These are phyloP conservation scores for Lasius fuliginosus DNA, from an alignment of 2,888 invertebrate species.

Conservation along the genomic window DNA sequence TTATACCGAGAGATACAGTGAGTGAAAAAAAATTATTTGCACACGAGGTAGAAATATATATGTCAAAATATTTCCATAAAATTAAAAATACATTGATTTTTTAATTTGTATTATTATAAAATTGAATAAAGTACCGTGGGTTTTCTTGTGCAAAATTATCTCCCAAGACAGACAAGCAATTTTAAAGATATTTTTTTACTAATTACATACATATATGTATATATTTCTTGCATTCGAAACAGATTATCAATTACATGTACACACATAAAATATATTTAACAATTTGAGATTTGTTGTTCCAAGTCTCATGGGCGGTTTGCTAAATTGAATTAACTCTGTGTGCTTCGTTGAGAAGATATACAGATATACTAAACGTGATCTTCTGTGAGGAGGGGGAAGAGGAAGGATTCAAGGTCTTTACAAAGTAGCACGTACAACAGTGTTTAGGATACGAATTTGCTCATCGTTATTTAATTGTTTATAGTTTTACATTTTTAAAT, in stretches of 20 bases:
- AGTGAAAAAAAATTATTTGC: neutral
- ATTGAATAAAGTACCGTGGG: neutral
- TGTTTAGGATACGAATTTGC: neutral
- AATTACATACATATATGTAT: neutral
- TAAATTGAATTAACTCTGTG: constrained; percentile 18
- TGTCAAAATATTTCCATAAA: neutral
- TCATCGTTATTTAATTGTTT: neutral
- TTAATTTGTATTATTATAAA: neutral
- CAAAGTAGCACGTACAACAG: neutral
- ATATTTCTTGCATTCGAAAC: neutral
- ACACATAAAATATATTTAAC: neutral
- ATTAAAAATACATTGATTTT: neutral
- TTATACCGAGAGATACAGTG: neutral
- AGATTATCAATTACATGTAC: neutral
- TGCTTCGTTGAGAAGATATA: neutral
- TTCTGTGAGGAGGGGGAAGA: neutral
- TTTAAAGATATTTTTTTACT: neutral
- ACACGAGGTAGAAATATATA: neutral
- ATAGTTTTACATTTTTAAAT: neutral
- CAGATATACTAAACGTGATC: neutral
- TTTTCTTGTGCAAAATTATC: neutral
- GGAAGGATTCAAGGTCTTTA: constrained; percentile 16
- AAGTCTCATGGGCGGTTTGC: neutral
- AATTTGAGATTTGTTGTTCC: neutral
- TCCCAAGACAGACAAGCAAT: neutral